Conservation (phyloP, 2,888 invertebrate species). For the Cataglyphis altisquamis region DNA sequence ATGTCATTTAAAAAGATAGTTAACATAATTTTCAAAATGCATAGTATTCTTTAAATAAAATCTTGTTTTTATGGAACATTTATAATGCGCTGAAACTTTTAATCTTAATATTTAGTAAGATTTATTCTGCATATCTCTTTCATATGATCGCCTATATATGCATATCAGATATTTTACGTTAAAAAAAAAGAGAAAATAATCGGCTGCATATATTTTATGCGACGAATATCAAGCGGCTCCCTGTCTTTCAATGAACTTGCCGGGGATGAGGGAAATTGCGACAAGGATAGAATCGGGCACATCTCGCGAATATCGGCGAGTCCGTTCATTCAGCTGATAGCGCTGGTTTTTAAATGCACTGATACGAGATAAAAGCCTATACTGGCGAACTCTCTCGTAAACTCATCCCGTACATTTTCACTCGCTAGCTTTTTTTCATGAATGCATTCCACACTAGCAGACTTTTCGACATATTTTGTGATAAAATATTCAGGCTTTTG, state of each 20-base stretch:
- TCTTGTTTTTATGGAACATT: not conserved
- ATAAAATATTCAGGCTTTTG: not conserved
- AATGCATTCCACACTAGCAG: too few relatives aligned
- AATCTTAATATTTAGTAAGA: not conserved
- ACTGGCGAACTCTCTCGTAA: not conserved
- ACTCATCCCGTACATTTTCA: not conserved
- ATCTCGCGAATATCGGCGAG: conserved; percentile 41
- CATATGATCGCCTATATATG: not conserved
- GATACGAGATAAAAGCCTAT: conserved; percentile 41
- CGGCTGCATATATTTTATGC: not conserved
- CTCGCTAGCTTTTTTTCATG: conserved; percentile 15
- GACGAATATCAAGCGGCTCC: not conserved
- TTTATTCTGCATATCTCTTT: not conserved
- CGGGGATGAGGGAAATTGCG: conserved; percentile 8
- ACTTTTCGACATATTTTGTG: not conserved
- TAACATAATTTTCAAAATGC: not conserved
- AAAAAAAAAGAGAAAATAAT: not conserved
- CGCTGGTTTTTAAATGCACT: conserved; percentile 36
- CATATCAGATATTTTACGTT: not conserved
- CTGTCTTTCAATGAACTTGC: conserved; percentile 10
- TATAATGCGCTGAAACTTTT: not conserved
- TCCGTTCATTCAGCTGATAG: conserved; percentile 34
- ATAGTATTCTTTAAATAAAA: not conserved
- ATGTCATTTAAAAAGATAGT: not conserved
- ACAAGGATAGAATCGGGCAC: conserved; percentile 14